Evolutionary conservation across 2,888 invertebrate species (phyloP), one percentile per base, ranked within the genome.

Genomic region (Philereme transversata): DNA sequence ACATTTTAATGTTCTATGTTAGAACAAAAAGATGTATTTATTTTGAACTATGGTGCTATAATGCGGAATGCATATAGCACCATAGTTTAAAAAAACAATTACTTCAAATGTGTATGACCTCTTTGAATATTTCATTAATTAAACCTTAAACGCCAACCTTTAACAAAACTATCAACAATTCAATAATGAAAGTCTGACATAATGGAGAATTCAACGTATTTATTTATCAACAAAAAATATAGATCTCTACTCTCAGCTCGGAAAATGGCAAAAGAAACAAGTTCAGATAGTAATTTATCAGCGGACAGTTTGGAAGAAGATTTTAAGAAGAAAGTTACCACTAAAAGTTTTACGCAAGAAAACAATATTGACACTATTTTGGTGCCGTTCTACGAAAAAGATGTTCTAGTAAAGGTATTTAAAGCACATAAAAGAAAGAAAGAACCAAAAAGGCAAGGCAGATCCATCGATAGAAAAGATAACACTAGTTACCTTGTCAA

Each of bases 361-460:
- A 83, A 86, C 43, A 81, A 86, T 60, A 79, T 86, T n/a, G 85
- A 90, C 55, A 90, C 89, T 4, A 89, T 92, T 72, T 78, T 90
- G 4, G 91, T 92, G 4, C 92, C 92, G 1, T 91, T 92, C 74
- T 92, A 91, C 65, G 92, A 92, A 74, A 87, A 90, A 58, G 92
- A 92, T 70, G 85, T 91, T 34, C 81, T 92, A 45, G 84, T 92
- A 63, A 87, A 88, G 73, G 82, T 92, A 54, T 81, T 87, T 9
- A 90, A 87, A 71, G 73, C 73, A 33, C 77, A 76, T 36, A 83
- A 81, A 69, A 76, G 70, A 59, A 78, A 75, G 48, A 69, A 72
- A 53, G 75, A 69, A 50, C 68, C 46, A 34, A 71, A 67, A 41
- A 79, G 76, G 36, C 59, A 64, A 62, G 62, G 69, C 4, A 76